These are phyloP conservation scores for Muricea muricata DNA, from an alignment of 92 coral and sea anemone species.

Conservation along the genomic window DNA sequence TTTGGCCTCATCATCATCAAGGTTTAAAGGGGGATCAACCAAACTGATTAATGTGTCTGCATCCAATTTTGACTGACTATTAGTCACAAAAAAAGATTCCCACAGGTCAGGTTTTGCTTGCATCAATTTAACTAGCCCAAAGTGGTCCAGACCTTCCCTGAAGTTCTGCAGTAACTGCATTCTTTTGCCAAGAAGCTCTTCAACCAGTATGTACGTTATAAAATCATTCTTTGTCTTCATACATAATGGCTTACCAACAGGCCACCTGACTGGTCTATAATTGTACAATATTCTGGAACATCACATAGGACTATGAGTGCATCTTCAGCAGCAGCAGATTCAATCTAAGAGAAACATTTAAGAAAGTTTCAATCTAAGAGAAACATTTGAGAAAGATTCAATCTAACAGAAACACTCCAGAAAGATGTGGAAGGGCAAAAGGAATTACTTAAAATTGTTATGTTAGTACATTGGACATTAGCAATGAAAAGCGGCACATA, in stretches of 20 bases:
- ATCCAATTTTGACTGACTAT: slow-evolving; percentile 38
- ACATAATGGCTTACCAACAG: slow-evolving; percentile 44
- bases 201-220: slow-evolving; percentile 44
- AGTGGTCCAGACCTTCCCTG: slow-evolving; percentile 53
- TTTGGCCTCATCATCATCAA: slow-evolving; percentile 19
- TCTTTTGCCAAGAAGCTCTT: slow-evolving; percentile 58
- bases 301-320: slow-evolving; percentile 34
- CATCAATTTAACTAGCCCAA: slow-evolving; percentile 42
- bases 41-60: slow-evolving; percentile 40
- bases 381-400: too few species aligned
- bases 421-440: too few species aligned
- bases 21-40: slow-evolving; percentile 31
- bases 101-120: slow-evolving; percentile 44
- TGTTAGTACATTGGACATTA: too few species aligned
- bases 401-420: too few species aligned
- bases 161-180: slow-evolving; percentile 46
- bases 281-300: slow-evolving; percentile 44
- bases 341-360: too few species aligned
- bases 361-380: too few species aligned
- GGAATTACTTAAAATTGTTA: too few species aligned
- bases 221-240: slow-evolving; percentile 43
- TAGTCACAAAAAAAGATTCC: slow-evolving; percentile 41
- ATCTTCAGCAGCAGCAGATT: slow-evolving; percentile 43
- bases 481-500: too few species aligned
- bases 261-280: slow-evolving; percentile 63